Evolutionary conservation across 2,113 vertebrate genomes (phyloP).

Genomic region (Neotoma lepida): DNA sequence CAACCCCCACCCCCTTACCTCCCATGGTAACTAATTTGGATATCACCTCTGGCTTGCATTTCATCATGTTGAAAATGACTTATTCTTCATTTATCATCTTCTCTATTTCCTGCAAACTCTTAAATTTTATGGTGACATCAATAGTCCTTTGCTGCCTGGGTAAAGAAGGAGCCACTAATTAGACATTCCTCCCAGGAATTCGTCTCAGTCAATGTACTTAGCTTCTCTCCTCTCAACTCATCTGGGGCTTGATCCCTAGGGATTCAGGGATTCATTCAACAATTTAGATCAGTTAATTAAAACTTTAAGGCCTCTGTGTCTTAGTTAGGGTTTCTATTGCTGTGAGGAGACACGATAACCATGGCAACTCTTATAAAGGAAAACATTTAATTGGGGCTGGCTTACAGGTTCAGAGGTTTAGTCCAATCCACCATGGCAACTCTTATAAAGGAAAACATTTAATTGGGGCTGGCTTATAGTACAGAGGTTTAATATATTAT

Average conservation of each 20-base stretch:
- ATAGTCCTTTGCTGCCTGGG: constrained; percentile 55
- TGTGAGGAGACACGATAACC: background rate
- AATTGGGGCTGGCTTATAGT: too few relatives aligned
- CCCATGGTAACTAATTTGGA: constrained; percentile 22
- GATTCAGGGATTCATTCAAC: constrained; percentile 68
- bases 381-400: background rate
- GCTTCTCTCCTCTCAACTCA: constrained; percentile 70
- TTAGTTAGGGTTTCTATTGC: background rate
- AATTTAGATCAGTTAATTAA: constrained; percentile 78
- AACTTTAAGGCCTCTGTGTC: constrained; percentile 60
- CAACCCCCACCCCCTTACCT: background rate
- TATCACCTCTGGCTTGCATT: background rate
- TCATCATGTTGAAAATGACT: constrained; percentile 56
- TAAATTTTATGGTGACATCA: constrained; percentile 64
- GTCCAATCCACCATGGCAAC: too few relatives aligned
- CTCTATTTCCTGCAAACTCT: constrained; percentile 19
- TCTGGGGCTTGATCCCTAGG: constrained; percentile 67
- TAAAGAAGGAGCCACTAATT: constrained; percentile 75
- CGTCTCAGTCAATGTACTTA: constrained; percentile 51
- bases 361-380: background rate
- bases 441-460: too few relatives aligned
- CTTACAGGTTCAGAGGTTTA: background rate
- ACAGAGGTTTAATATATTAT: too few relatives aligned
- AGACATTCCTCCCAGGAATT: constrained; percentile 69
- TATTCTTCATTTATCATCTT: background rate